Evolutionary conservation across 53 echinoderm and acorn worm species (phyloP), one percentile per base, ranked within the genome.

Genomic region (Pentamera pediparva): DNA sequence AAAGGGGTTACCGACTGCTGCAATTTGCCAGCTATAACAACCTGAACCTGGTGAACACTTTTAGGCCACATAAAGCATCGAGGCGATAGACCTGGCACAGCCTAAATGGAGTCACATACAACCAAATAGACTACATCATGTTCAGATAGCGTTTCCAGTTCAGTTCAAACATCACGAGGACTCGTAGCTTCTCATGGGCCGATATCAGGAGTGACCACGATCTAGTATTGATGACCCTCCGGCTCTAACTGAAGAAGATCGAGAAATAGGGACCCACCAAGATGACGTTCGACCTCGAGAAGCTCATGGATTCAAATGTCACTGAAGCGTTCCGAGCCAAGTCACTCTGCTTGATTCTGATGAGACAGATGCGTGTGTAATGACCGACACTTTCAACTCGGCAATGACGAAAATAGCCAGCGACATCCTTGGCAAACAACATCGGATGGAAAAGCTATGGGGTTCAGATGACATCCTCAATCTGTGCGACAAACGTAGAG

Each of bases 91-190:
- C 73, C 13, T 78, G 65, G 51, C 84, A 84, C 61, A 56, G 45
- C 35, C 84, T 71, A 27, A 32, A 35, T 60, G 78, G 84, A 45
- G 20, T 34, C 4, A 9, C 30, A 5, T 61, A 78, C 53, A 67
- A 59, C 71, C 84, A 84, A 30, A 84, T 84, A 6, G 84, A 84
- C 36, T 84, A 84, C 62, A 84, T 84, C 77, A 37, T 84, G 78
- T 61, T 71, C 1, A 56, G 70, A 27, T 58, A 48, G 25, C 48
- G 80, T 15, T 85, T 79, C 47, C 65, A 33, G 22, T 65, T 80
- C 6, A 45, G 85, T 15, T 48, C 75, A 15, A 81, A 76, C 39
- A 76, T 15, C 22, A 43, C 61, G 9, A 76, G 35, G 35, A 59
- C 60, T 20, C 34, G 61, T 15, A 76, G 20, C 39, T 76, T 76